phyloP scores from a whole-genome alignment of 2,113 vertebrate species.

The Pangasianodon hypophthalmus region DNA sequence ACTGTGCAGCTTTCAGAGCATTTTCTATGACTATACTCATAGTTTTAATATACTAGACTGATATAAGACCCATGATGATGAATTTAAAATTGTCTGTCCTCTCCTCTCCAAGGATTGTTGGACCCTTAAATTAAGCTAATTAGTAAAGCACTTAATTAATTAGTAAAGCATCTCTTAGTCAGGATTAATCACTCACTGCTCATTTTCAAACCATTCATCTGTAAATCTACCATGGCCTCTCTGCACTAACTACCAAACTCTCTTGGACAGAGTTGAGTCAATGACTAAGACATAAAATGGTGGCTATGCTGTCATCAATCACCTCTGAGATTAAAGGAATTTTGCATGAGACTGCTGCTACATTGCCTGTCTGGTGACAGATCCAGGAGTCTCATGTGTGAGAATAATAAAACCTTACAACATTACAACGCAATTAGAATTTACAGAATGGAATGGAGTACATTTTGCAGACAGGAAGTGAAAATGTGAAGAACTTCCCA shows the following conservation, averaged over 20 bases:
- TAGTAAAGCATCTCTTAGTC: conserved; percentile 44
- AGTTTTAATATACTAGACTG: background rate
- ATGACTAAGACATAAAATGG: conserved; percentile 8
- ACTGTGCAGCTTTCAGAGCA: background rate
- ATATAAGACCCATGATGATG: background rate
- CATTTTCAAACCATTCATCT: conserved; percentile 35
- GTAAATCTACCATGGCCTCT: conserved; percentile 24
- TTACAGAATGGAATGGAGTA: background rate
- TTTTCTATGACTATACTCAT: background rate
- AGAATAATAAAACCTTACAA: conserved; percentile 18
- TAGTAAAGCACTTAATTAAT: conserved; percentile 40
- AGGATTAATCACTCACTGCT: conserved; percentile 40
- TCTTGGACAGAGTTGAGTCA: conserved; percentile 5
- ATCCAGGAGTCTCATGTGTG: conserved; percentile 1
- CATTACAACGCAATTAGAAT: background rate
- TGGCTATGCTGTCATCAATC: background rate
- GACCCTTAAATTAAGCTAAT: conserved; percentile 26
- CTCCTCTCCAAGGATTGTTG: no score
- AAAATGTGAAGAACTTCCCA: background rate
- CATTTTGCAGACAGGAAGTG: background rate
- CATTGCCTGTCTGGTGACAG: conserved; percentile 17
- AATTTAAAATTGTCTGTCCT: conserved; percentile 2
- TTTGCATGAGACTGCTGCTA: conserved; percentile 7
- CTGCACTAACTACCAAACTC: conserved; percentile 41
- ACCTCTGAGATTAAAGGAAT: background rate